Evolutionary conservation across 2,113 vertebrate species (phyloP), one percentile per base, ranked within the genome.

Genomic region (Eulemur rufifrons): DNA sequence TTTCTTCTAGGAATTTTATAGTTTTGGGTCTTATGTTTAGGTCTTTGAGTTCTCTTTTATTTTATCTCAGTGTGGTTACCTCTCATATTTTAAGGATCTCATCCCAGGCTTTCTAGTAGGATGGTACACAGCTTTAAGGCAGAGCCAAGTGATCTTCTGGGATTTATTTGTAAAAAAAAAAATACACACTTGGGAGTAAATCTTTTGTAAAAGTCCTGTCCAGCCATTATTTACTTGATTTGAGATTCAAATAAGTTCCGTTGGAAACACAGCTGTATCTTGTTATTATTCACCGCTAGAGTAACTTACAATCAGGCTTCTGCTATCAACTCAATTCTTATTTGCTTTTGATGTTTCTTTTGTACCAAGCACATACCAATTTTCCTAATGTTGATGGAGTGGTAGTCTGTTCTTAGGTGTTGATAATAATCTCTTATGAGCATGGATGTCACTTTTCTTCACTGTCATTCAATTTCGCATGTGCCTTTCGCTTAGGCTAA

Each of bases 171-270:
- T 73, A 52, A 85, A 73, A 66, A 71, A 42, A 42, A 66, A 71
- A 21, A 50, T 6, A 42, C 42, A 32, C 12, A 89, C n/a, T 73
- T 45, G n/a, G 15, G 29, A 52, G 10, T 73, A 4, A 37, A 42
- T 82, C 10, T 56, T 87, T 86, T 84, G 77, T 32, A 71, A 89
- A 95, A 73, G 27, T 21, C 18, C 80, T 76, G 1, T 39, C 8
- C 74, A n/a, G 42, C n/a, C 21, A 52, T 68, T 87, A 63, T 86
- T 92, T 90, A 93, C 27, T 93, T 91, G 52, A 56, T 69, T 96
- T 84, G 68, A 68, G 37, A 89, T 82, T 76, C 59, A 20, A 83
- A 13, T 94, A 66, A 91, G 29, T 83, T 34, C 17, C 23, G 54
- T 83, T 66, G 90, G 80, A 64, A 94, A 74, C 37, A 91, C 15